Percentiles rank a stretch among this genome's conserved stretches.
Evolutionary conservation across 2,888 invertebrate genomes (phyloP).

Genomic region (Synergus japonicus): DNA sequence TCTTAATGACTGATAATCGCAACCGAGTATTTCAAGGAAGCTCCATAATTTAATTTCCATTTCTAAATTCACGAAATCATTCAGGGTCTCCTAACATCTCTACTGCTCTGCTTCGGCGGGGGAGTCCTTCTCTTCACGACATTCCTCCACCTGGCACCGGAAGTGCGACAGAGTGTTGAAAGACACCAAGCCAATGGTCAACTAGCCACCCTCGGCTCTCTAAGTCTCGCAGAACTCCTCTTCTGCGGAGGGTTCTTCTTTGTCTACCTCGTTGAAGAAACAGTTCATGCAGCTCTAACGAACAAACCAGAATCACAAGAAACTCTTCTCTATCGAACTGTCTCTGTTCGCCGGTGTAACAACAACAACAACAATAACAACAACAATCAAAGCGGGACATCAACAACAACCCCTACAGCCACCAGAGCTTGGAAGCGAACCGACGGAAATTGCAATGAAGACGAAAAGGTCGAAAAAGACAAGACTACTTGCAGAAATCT

Average conservation of each 20-base stretch:
- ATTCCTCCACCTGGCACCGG: slow-evolving; percentile 83
- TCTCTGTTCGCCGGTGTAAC: slow-evolving; percentile 79
- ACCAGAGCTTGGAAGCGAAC: slow-evolving; percentile 41
- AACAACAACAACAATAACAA: slow-evolving; percentile 74
- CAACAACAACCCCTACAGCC: slow-evolving; percentile 52
- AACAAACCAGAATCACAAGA: slow-evolving; percentile 74
- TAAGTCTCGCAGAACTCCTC: slow-evolving; percentile 80
- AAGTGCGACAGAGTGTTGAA: slow-evolving; percentile 81
- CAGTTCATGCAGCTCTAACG: slow-evolving; percentile 80
- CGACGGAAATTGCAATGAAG: slow-evolving; percentile 27
- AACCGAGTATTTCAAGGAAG: slow-evolving; percentile 24
- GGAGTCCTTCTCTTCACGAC: slow-evolving; percentile 83
- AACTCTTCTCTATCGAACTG: slow-evolving; percentile 79
- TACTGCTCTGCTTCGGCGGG: slow-evolving; percentile 83
- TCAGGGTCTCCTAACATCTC: slow-evolving; percentile 79
- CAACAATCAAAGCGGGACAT: slow-evolving; percentile 56
- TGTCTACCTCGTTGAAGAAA: slow-evolving; percentile 82
- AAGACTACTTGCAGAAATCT: slow-evolving; percentile 27
- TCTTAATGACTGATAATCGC: not conserved
- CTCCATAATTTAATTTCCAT: slow-evolving; percentile 7
- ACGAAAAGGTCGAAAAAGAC: slow-evolving; percentile 5
- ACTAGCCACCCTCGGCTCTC: slow-evolving; percentile 77
- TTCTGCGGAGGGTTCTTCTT: slow-evolving; percentile 83
- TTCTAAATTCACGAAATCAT: slow-evolving; percentile 48
- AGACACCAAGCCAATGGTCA: slow-evolving; percentile 76